Base-by-base conservation (phyloP, 2,113 vertebrate species). In the Oenanthe melanoleuca region DNA sequence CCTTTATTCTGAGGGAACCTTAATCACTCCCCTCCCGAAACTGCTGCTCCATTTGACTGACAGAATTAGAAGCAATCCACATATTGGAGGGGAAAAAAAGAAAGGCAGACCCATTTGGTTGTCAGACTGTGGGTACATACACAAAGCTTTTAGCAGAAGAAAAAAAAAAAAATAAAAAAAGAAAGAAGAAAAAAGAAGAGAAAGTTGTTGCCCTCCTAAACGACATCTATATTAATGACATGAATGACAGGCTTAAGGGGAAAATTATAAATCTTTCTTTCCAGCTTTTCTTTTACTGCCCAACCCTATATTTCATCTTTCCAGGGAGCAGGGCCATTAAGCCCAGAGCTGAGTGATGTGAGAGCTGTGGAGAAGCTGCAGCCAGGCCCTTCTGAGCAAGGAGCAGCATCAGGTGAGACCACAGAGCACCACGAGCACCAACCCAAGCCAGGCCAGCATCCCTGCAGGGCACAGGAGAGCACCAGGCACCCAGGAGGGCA, bases 181-280 rank as follows among this genome's bases (percentile, higher is more conserved):
- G 14, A 75, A 71, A 55, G 9, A 79, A 88, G 31, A 73, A 81
- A 80, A 93, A 85, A 61, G 70, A 85, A 90, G 56, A 90, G 88
- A 95, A 97, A 96, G 86, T 95, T 96, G 92, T 83, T 90, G 93
- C 92, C 92, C 88, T 94, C 86, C 56, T 83, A 86, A 88, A 92
- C 73, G 89, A 66, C 95, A 71, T 95, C 91, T 92, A 31, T 93
- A 92, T 96, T 92, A 95, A 92, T 75, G 88, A 93, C 88, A 91
- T 79, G 96, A 97, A 91, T 92, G 94, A 95, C 96, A 95, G 91
- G 94, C 95, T 89, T 80, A 86, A 91, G 87, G 57, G 66, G 94
- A 84, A 86, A 85, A 65, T 91, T 73, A 92, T 77, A 86, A 95
- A 89, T 95, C 94, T 88, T 93, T 87, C 92, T 94, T 93, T 65